phyloP scores from a whole-genome alignment of 1,140 invertebrate species.

The Hypothenemus hampei region DNA sequence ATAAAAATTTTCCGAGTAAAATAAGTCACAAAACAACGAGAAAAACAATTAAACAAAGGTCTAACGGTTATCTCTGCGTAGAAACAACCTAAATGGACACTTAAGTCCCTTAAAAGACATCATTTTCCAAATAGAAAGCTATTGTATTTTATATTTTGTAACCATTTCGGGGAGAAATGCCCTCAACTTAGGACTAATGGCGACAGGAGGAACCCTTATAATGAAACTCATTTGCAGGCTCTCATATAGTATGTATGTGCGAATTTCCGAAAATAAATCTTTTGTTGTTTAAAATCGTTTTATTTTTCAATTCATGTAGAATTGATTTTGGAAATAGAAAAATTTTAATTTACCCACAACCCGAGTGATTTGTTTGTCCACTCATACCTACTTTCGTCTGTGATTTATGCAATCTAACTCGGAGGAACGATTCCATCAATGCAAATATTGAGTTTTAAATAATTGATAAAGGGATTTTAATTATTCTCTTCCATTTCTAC shows the following conservation, averaged over 20 bases:
- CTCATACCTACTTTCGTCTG: conserved; percentile 1
- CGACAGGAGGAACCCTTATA: conserved; percentile 18
- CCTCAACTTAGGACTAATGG: conserved; percentile 17
- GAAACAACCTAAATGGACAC: conserved; percentile 8
- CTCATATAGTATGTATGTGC: no score
- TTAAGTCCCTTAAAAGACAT: conserved; percentile 18
- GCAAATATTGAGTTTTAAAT: conserved; percentile 10
- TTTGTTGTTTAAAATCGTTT: no score
- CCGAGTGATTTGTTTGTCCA: background rate
- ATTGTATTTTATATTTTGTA: conserved; percentile 24
- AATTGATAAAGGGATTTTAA: conserved; percentile 1
- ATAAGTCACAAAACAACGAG: conserved; percentile 1
- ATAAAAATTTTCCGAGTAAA: conserved; percentile 2
- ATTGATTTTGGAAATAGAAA: no score
- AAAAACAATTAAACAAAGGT: conserved; percentile 15
- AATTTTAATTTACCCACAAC: no score
- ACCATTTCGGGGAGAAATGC: conserved; percentile 12
- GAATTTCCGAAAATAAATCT: no score
- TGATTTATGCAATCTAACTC: conserved; percentile 4
- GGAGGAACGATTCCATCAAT: background rate
- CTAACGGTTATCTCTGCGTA: conserved; percentile 9
- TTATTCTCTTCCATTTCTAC: background rate
- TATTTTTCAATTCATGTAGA: no score
- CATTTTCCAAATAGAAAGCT: conserved; percentile 8
- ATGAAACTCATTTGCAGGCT: conserved; percentile 21